These are phyloP conservation scores for Pangasius larnaudii DNA, from an alignment of 2,797 vertebrate species.

Conservation along the genomic window DNA sequence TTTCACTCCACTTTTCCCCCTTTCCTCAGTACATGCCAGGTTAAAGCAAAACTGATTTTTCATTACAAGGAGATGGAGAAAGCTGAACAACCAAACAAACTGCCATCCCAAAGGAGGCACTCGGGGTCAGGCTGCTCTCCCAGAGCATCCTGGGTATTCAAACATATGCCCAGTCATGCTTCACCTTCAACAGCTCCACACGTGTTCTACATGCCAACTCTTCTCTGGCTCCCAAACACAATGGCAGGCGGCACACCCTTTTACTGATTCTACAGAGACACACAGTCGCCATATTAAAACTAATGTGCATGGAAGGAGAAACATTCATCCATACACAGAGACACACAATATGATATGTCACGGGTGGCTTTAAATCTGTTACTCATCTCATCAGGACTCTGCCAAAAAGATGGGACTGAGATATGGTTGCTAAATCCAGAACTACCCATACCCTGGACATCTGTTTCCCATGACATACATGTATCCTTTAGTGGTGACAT, in stretches of 20 bases:
- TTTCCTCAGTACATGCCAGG: slow-evolving; percentile 9
- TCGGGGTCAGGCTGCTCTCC: slow-evolving; percentile 32
- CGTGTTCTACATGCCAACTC: slow-evolving; percentile 46
- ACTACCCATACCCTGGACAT: not conserved
- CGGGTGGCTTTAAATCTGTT: slow-evolving; percentile 8
- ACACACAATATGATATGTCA: slow-evolving; percentile 29
- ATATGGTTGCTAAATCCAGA: not conserved
- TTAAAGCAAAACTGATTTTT: slow-evolving; percentile 18
- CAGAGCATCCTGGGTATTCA: slow-evolving; percentile 46
- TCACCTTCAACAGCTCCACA: slow-evolving; percentile 54
- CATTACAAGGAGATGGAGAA: slow-evolving; percentile 28
- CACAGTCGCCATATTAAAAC: slow-evolving; percentile 38
- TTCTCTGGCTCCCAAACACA: slow-evolving; percentile 37
- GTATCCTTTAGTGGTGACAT: slow-evolving; percentile 4
- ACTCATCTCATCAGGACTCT: not conserved
- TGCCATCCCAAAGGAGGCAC: slow-evolving; percentile 20
- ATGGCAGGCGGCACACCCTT: slow-evolving; percentile 7
- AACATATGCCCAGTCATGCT: slow-evolving; percentile 56
- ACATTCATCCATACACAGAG: slow-evolving; percentile 27
- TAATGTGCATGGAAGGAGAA: slow-evolving; percentile 32
- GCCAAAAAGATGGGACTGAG: not conserved
- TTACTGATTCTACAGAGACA: slow-evolving; percentile 31
- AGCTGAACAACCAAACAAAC: slow-evolving; percentile 10
- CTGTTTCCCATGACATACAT: slow-evolving; percentile 11
- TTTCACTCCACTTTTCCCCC: not conserved